A percentile compares a stretch with the other conserved stretches of the same genome.
Evolutionary conservation across 2,888 invertebrate genomes (phyloP).

Genomic region (Tortrix viridana): DNA sequence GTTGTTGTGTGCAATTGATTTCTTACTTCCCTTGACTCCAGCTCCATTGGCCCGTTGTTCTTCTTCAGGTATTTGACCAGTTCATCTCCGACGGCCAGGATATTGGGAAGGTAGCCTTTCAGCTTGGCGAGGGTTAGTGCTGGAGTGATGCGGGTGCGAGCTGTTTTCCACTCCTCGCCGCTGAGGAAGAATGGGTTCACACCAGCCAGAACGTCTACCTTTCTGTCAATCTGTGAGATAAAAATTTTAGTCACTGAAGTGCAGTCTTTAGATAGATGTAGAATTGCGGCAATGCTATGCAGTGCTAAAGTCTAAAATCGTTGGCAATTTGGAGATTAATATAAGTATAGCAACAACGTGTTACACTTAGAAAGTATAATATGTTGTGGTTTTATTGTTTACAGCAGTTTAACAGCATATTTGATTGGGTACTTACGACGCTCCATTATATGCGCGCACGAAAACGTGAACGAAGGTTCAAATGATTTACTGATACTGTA

Average conservation of each 20-base stretch:
- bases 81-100: constrained; percentile 36
- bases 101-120: constrained; percentile 37
- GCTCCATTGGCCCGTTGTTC: constrained; percentile 8
- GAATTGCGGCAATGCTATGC: too few species aligned
- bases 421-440: too few species aligned
- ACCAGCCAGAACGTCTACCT: constrained; percentile 46
- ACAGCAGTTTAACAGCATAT: too few species aligned
- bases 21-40: constrained; percentile 18
- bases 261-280: too few species aligned
- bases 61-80: constrained; percentile 29
- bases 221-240: constrained; percentile 36
- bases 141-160: constrained; percentile 44
- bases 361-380: too few species aligned
- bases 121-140: constrained; percentile 44
- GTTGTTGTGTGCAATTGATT: background rate
- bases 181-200: constrained; percentile 50
- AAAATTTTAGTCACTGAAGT: background rate
- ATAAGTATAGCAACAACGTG: too few species aligned
- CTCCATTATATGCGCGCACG: too few species aligned
- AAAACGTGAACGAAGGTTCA: too few species aligned
- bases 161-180: constrained; percentile 50
- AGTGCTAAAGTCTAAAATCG: too few species aligned
- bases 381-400: too few species aligned
- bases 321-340: too few species aligned
- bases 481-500: too few species aligned